Percentiles rank a stretch among this genome's conserved stretches.
These are phyloP conservation scores for Cheirogaleus major DNA, from an alignment of 2,797 vertebrate genomes.

Conservation along the genomic window DNA sequence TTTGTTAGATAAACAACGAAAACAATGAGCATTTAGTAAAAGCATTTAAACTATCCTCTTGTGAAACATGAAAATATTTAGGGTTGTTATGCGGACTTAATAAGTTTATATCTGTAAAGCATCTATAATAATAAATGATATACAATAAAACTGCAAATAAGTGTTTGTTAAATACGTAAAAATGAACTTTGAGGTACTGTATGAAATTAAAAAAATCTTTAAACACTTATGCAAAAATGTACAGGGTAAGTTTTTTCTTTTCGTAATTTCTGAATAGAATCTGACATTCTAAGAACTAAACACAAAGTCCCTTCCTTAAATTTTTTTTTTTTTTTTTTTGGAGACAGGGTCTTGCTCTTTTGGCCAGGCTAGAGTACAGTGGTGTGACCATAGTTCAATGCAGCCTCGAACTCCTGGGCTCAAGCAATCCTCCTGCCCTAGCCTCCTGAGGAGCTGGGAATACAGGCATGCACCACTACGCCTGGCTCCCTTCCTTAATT, in stretches of 20 bases:
- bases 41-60: slow-evolving; percentile 5
- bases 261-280: not conserved
- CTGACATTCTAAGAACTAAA: not conserved
- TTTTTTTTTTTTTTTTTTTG: not conserved
- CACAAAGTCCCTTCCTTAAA: not conserved
- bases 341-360: not conserved
- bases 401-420: not conserved
- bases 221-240: not conserved
- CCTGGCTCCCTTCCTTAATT: not conserved
- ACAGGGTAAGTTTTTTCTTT: not conserved
- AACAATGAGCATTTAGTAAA: slow-evolving; percentile 5
- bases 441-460: not conserved
- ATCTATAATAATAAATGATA: not conserved
- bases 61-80: slow-evolving; percentile 5
- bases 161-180: not conserved
- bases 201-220: not conserved
- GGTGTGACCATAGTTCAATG: not conserved
- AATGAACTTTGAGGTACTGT: not conserved
- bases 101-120: not conserved
- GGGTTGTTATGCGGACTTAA: not conserved
- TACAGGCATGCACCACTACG: not conserved
- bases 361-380: not conserved
- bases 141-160: slow-evolving; percentile 10
- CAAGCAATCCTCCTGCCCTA: not conserved
- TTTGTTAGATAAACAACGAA: not conserved